phyloP scores from a whole-genome alignment of 2,113 vertebrate species.

The Arvicanthis niloticus region DNA sequence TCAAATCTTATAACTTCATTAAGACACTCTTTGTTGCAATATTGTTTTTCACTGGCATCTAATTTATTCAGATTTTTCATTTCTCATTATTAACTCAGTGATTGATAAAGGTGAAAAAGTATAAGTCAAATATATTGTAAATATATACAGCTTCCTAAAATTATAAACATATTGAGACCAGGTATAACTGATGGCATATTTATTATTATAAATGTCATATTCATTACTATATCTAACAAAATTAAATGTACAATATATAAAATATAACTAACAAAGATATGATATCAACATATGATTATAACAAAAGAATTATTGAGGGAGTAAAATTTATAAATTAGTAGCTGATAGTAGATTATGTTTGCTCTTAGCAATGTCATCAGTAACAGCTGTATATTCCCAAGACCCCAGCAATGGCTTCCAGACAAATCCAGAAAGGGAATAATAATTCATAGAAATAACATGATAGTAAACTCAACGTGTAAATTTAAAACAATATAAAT shows the following conservation, averaged over 20 bases:
- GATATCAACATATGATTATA: neutral
- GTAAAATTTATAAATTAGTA: neutral
- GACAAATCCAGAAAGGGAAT: neutral
- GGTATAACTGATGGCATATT: neutral
- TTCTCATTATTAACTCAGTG: neutral
- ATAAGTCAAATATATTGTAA: neutral
- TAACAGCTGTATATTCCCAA: neutral
- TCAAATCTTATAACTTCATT: conserved; percentile 6
- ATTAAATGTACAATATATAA: neutral
- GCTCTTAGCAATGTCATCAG: neutral
- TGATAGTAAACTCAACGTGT: neutral
- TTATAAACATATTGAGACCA: neutral
- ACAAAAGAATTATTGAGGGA: neutral
- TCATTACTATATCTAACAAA: neutral
- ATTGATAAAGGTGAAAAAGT: neutral
- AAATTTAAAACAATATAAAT: neutral
- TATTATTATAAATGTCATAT: neutral
- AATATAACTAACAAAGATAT: neutral
- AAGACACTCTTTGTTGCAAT: neutral
- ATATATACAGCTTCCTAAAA: accelerated
- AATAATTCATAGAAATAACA: neutral
- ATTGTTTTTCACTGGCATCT: neutral
- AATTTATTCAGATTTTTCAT: neutral
- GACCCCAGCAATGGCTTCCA: neutral
- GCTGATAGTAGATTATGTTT: neutral